Conservation (phyloP, 2,888 invertebrate species). For the Erpobdella octoculata region DNA sequence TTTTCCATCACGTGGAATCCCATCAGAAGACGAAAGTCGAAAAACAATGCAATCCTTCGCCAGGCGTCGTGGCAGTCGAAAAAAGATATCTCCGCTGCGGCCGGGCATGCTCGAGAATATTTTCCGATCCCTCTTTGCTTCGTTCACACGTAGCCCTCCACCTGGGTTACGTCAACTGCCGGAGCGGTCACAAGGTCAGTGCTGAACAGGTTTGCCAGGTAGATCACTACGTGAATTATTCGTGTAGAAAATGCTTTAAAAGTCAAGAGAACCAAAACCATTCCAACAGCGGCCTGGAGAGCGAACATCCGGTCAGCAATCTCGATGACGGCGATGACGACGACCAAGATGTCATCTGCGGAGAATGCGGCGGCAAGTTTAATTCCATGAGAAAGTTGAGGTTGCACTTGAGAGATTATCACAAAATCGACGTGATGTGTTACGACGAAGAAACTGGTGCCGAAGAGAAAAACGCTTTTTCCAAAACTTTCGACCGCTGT, state of each 20-base stretch:
- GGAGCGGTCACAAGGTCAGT: neutral
- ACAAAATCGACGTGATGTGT: neutral
- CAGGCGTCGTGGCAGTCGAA: neutral
- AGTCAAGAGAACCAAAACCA: too few species aligned
- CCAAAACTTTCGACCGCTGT: too few species aligned
- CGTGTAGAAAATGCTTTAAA: neutral
- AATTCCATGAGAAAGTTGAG: neutral
- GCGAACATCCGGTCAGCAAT: too few species aligned
- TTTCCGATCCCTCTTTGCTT: conserved; percentile 11
- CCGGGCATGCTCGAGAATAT: neutral
- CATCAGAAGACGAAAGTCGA: neutral
- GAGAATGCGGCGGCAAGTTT: neutral
- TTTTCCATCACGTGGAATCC: neutral
- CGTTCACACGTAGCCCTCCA: neutral
- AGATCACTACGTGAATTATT: neutral
- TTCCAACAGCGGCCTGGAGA: too few species aligned
- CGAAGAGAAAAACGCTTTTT: too few species aligned
- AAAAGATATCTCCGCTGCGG: conserved; percentile 4
- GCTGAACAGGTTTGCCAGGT: neutral
- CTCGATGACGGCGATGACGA: too few species aligned
- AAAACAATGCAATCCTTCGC: neutral
- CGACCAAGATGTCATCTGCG: too few species aligned
- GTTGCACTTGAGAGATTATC: neutral
- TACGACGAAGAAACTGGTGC: neutral
- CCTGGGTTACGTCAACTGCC: neutral